phyloP scores from a whole-genome alignment of 2,888 invertebrate species.

The Tuberolachnus salignus region DNA sequence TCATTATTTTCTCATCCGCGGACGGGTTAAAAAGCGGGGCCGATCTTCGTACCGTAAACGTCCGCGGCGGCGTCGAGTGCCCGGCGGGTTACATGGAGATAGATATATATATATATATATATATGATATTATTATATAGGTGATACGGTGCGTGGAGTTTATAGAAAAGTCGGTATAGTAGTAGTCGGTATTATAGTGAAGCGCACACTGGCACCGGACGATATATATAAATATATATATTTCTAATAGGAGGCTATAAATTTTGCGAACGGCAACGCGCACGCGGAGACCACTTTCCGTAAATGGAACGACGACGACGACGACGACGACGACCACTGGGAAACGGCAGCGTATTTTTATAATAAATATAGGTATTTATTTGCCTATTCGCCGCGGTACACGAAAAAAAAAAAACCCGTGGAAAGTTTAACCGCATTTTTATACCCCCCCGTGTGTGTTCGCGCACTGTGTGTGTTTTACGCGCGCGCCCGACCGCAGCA shows the following conservation, averaged over 20 bases:
- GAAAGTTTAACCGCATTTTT: conserved; percentile 49
- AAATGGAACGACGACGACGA: conserved; percentile 40
- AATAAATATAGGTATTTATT: too few species aligned
- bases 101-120: too few species aligned
- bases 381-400: too few species aligned
- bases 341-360: too few species aligned
- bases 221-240: too few species aligned
- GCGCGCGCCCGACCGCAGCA: background rate
- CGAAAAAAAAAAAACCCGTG: conserved; percentile 34
- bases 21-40: conserved; percentile 4
- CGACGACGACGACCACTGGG: background rate
- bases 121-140: too few species aligned
- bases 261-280: conserved; percentile 1
- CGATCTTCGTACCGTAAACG: conserved; percentile 38
- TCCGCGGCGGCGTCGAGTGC: background rate
- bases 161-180: background rate
- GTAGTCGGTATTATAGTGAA: background rate
- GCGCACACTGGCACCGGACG: background rate
- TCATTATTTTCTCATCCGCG: conserved; percentile 47
- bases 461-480: background rate
- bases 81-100: too few species aligned
- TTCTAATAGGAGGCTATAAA: conserved; percentile 52
- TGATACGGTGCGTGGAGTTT: background rate
- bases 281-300: conserved; percentile 40
- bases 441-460: background rate